Base-by-base conservation (phyloP, 2,888 invertebrate genomes). In the Drosophila multiciliata region DNA sequence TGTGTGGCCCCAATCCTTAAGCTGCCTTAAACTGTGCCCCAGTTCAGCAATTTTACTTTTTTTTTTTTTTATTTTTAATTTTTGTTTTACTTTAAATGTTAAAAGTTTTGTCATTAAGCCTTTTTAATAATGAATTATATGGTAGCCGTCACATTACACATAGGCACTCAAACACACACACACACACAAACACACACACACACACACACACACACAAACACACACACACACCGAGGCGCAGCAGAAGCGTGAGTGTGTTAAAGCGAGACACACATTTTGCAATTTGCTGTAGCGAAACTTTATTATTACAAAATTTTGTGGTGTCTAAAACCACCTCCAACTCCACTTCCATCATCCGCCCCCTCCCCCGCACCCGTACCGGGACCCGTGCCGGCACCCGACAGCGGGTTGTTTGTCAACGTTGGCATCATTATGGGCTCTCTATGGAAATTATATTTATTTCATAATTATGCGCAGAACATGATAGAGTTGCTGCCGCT, bases 41-140 rank as follows among this genome's bases (percentile, higher is more conserved):
- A 38, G 33, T 29, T 40, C 33, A 29, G 40, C 42, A 61, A 61
- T 57, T 66, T 62, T 61, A 73, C 36, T 75, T 55, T 60, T 61
- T 23, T 23, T 58, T 64, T 59, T 55, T 63, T 40, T 53, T 49
- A 61, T 64, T 63, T 74, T 54, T 53, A 49, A 61, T 58, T 66
- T 70, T 69, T 59, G 35, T 60, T 45, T 69, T 52, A 55, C 52
- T 63, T 74, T 54, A 63, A 82, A 79, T 83, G 83, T 72, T 64
- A 81, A 78, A 85, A 85, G 77, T 85, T 85, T 85, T 85, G 84
- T 85, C 87, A 85, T 85, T 87, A 83, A 85, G 88, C 87, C 86
- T 72, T 85, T 88, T 88, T 80, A 86, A 88, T 88, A 85, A 86
- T 85, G 80, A 86, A 88, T 88, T 79, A 78, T 71, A 81, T 70